Evolutionary conservation across 2,797 vertebrate genomes (phyloP).

Genomic region (Melanotaenia pygmaea): DNA sequence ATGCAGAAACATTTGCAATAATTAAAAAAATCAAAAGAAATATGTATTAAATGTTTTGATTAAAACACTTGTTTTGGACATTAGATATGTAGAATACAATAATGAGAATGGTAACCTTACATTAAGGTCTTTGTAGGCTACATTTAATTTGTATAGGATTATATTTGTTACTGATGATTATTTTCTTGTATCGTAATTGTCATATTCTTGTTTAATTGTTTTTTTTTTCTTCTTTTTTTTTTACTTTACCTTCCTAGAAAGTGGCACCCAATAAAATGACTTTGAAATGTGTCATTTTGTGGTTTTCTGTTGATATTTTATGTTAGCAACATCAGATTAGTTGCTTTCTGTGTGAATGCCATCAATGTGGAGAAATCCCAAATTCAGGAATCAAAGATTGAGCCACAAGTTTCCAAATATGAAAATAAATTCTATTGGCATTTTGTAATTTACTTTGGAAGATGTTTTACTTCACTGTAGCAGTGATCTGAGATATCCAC

Average conservation of each 20-base stretch:
- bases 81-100: background rate
- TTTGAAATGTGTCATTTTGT: background rate
- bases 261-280: constrained; percentile 8
- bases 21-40: background rate
- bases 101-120: constrained; percentile 15
- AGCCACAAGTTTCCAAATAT: background rate
- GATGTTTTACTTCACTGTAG: background rate
- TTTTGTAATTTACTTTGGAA: background rate
- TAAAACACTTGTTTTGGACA: constrained; percentile 6
- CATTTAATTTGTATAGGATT: constrained; percentile 11
- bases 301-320: background rate
- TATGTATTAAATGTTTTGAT: background rate
- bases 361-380: background rate
- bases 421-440: background rate
- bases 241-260: background rate
- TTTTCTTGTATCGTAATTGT: constrained; percentile 2
- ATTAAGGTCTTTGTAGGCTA: constrained; percentile 33
- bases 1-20: background rate
- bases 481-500: background rate
- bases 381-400: background rate
- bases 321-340: background rate
- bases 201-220: background rate
- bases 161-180: background rate
- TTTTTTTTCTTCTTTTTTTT: background rate
- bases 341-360: background rate